Conservation (phyloP, 2,797 vertebrate genomes). For the Cyclopterus lumpus region DNA sequence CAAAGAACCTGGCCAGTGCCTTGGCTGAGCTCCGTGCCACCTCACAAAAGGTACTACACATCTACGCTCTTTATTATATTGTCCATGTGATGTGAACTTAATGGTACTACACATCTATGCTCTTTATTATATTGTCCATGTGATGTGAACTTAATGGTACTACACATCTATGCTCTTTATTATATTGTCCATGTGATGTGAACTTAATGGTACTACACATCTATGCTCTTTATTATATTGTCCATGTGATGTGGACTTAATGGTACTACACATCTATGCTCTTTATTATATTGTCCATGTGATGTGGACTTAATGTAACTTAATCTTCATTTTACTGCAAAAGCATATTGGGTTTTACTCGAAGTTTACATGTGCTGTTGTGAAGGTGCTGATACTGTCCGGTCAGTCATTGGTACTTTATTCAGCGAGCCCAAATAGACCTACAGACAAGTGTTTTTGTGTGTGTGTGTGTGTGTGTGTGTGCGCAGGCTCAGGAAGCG, state of each 20-base stretch:
- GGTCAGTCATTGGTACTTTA: background rate
- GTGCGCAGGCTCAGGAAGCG: slow-evolving; percentile 88
- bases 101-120: too few relatives aligned
- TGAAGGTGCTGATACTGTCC: background rate
- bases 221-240: too few relatives aligned
- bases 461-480: too few relatives aligned
- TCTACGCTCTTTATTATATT: too few relatives aligned
- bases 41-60: slow-evolving; percentile 87
- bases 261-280: too few relatives aligned
- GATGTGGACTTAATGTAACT: background rate
- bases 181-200: too few relatives aligned
- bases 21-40: slow-evolving; percentile 94
- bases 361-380: background rate
- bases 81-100: too few relatives aligned
- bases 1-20: slow-evolving; percentile 92
- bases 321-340: background rate
- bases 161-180: too few relatives aligned
- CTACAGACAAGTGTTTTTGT: background rate
- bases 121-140: too few relatives aligned
- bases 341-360: background rate
- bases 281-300: background rate
- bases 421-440: background rate
- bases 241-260: too few relatives aligned
- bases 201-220: too few relatives aligned
- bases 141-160: too few relatives aligned